Evolutionary conservation across 2,797 vertebrate species (phyloP).

Genomic region (Leptatherina wallacei): DNA sequence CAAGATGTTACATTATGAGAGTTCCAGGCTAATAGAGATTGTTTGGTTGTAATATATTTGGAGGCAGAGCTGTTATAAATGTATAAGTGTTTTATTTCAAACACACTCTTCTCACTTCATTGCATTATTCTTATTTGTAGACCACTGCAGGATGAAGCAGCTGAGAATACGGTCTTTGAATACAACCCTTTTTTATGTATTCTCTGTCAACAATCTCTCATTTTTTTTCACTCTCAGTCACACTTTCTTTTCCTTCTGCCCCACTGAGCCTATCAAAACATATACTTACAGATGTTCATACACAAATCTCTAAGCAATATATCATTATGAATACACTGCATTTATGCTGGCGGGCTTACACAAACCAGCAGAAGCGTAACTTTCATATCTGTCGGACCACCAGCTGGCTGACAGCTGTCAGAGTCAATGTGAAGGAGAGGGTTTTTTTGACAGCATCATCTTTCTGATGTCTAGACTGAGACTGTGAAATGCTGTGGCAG

Average conservation of each 20-base stretch:
- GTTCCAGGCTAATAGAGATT: background rate
- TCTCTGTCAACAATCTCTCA: slow-evolving; percentile 22
- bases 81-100: background rate
- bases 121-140: background rate
- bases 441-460: slow-evolving; percentile 75
- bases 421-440: slow-evolving; percentile 58
- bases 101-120: background rate
- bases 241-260: slow-evolving; percentile 23
- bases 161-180: slow-evolving; percentile 15
- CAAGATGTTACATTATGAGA: background rate
- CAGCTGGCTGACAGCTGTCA: slow-evolving; percentile 77
- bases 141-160: slow-evolving; percentile 7
- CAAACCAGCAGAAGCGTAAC: background rate
- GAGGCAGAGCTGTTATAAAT: slow-evolving; percentile 1
- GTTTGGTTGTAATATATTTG: slow-evolving; percentile 9
- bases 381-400: slow-evolving; percentile 60
- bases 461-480: slow-evolving; percentile 71
- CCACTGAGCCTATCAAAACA: slow-evolving; percentile 1
- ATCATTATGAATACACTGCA: slow-evolving; percentile 29
- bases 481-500: slow-evolving; percentile 64
- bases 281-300: slow-evolving; percentile 12
- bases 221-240: slow-evolving; percentile 23
- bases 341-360: background rate
- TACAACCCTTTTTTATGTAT: slow-evolving; percentile 16
- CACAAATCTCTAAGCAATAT: background rate